Conservation (phyloP, 2,113 vertebrate genomes). For the Rhabdornis inornatus region DNA sequence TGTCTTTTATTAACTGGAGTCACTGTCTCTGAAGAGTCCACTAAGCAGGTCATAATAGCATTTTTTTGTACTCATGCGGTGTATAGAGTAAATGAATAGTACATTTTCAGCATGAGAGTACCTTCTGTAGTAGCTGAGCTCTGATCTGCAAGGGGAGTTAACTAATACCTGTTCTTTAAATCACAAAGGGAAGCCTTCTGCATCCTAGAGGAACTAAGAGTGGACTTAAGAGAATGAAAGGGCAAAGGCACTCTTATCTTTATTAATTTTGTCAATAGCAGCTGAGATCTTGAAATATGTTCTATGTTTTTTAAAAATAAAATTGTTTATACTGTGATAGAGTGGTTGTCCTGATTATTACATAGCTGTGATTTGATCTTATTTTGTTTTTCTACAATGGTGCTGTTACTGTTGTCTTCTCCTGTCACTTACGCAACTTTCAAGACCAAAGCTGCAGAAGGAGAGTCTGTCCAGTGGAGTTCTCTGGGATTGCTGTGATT, state of each 20-base stretch:
- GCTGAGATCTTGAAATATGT: background rate
- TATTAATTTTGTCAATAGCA: background rate
- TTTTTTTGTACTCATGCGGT: background rate
- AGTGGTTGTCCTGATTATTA: background rate
- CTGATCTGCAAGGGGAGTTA: background rate
- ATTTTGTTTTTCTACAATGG: background rate
- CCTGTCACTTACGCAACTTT: background rate
- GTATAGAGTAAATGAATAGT: background rate
- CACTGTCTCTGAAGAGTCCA: background rate
- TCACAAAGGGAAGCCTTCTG: background rate
- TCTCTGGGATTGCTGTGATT: background rate
- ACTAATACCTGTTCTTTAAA: background rate
- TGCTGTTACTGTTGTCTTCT: background rate
- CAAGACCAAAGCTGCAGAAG: background rate
- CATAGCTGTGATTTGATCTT: background rate
- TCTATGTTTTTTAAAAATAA: background rate
- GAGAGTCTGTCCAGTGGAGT: background rate
- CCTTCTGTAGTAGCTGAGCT: background rate
- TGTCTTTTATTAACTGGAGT: background rate
- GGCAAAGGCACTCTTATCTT: background rate
- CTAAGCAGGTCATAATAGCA: background rate
- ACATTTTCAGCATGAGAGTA: background rate
- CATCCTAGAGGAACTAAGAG: background rate
- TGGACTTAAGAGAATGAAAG: background rate
- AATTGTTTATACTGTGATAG: background rate